Conservation (phyloP, 2,113 vertebrate species). For the Megaceryle torquata region DNA sequence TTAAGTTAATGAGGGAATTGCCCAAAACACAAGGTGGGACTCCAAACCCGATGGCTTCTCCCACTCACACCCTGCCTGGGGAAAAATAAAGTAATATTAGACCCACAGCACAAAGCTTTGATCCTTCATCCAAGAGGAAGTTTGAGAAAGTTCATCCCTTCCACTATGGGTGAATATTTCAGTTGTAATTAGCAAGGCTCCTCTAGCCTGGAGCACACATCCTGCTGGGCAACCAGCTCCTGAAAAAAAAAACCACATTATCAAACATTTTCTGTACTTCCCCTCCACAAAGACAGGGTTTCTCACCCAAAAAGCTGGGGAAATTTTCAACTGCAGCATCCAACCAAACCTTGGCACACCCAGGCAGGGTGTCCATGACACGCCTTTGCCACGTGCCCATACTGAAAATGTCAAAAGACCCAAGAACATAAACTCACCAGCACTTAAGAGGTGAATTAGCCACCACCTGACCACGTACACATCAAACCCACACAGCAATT, state of each 20-base stretch:
- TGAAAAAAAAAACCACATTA: neutral
- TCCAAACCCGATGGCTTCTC: neutral
- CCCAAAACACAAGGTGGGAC: neutral
- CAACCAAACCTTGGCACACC: neutral
- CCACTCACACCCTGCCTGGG: neutral
- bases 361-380: rapidly evolving
- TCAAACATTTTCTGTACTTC: rapidly evolving
- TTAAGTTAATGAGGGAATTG: neutral
- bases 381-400: neutral
- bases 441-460: neutral
- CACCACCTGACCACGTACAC: neutral
- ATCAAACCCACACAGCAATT: neutral
- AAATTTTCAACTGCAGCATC: neutral
- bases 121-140: neutral
- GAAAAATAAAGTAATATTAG: neutral
- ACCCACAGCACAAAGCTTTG: neutral
- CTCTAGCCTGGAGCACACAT: neutral
- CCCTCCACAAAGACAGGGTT: neutral
- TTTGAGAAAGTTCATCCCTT: neutral
- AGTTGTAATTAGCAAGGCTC: neutral
- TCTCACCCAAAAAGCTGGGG: neutral
- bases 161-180: rapidly evolving
- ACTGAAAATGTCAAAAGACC: neutral
- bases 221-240: neutral
- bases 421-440: neutral